Evolutionary conservation across 2,888 invertebrate genomes (phyloP).

Genomic region (Apotomis betuletana): DNA sequence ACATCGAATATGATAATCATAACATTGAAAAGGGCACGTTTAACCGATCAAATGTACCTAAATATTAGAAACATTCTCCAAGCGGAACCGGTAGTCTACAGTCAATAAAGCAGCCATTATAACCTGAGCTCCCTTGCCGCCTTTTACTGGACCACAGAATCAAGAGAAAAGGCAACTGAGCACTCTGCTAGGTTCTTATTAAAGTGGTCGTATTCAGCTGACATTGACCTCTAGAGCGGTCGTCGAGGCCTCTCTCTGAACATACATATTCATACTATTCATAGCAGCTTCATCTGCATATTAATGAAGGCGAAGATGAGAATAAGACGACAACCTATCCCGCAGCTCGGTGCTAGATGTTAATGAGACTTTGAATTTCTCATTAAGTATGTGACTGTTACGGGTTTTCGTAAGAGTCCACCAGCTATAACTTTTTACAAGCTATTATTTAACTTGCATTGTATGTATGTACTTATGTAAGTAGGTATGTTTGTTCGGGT

Average conservation of each 20-base stretch:
- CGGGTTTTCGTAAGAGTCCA: not conserved
- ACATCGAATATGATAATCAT: constrained; percentile 27
- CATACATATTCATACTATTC: constrained; percentile 66
- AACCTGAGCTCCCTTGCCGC: constrained; percentile 54
- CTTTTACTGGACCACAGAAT: constrained; percentile 50
- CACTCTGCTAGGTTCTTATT: constrained; percentile 54
- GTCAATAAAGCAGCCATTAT: constrained; percentile 48
- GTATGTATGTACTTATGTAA: too few relatives aligned
- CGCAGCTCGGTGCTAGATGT: constrained; percentile 29
- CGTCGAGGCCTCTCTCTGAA: constrained; percentile 67
- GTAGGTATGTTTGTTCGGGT: too few relatives aligned
- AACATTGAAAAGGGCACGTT: constrained; percentile 39
- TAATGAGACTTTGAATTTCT: constrained; percentile 23
- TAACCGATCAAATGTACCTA: constrained; percentile 33
- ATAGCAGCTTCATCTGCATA: constrained; percentile 67
- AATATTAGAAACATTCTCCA: constrained; percentile 41
- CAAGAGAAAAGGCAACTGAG: constrained; percentile 55
- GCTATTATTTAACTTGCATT: too few relatives aligned
- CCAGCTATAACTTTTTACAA: not conserved
- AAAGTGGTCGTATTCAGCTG: constrained; percentile 61
- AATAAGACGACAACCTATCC: constrained; percentile 54
- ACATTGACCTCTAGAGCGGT: constrained; percentile 76
- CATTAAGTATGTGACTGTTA: constrained; percentile 1
- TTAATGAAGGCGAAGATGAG: constrained; percentile 63
- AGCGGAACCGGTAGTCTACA: constrained; percentile 63